Base-by-base conservation (phyloP, 2,797 vertebrate species). In the Neostethus bicornis region DNA sequence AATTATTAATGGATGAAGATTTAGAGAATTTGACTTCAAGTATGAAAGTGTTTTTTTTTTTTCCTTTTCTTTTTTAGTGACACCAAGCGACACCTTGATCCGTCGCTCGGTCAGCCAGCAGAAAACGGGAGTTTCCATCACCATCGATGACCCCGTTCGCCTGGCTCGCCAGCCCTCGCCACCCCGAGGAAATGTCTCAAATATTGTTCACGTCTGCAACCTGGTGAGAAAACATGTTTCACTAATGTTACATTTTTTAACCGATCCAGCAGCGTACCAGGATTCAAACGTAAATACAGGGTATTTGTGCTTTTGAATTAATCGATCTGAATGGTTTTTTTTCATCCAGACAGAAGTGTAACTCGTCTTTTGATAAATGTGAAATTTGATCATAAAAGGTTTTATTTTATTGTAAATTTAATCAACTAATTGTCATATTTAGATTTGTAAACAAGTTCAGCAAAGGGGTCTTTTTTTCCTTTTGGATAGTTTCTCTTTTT, bases 61-160 rank as follows among this genome's bases (percentile, higher is more conserved):
- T 66, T 13, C 54, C 43, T 42, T 5, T 46, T 25, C 7, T 23
- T 39, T 46, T 23, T 7, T 54, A 96, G 94, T 94, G 71, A 90
- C 89, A 3, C 83, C 94, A 43, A 85, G 91, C 42, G 94, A 95
- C 52, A 92, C 91, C 3, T 88, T 94, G 68, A 90, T 95, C 42
- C 91, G 93, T 17, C 93, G 95, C 55, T 95, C 94, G 49, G 93
- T 96, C 83, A 96, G 93, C 85, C 94, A 96, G 83, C 94, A 96
- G 83, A 95, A 93, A 83, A 90, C 90, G 0, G 92, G 94, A 2
- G 93, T 96, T 64, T 95, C 93, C 60, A 90, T 96, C 77, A 96
- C 94, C 35, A 96, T 96, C 3, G 95, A 96, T 35, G 95, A 96
- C 71, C 95, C 95, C 0, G 94, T 96, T 42, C 92, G 94, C 55